phyloP scores from a whole-genome alignment of 2,113 vertebrate species.

The Gobius niger region DNA sequence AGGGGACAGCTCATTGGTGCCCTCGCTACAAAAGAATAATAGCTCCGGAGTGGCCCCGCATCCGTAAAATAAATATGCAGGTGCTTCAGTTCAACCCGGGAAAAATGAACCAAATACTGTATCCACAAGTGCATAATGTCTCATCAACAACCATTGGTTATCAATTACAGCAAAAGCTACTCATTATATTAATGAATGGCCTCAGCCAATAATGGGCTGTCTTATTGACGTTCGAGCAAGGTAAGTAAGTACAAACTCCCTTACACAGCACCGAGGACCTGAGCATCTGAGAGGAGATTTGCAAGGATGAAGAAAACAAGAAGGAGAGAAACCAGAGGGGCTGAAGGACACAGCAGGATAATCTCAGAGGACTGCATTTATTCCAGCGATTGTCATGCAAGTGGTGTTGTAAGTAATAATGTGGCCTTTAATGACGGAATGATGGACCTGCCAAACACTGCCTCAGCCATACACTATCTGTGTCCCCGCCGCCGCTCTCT shows the following conservation, averaged over 20 bases:
- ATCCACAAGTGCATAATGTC: constrained; percentile 76
- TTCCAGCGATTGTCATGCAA: constrained; percentile 96
- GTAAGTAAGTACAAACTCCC: constrained; percentile 62
- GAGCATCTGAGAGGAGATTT: constrained; percentile 62
- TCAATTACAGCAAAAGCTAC: constrained; percentile 75
- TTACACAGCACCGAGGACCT: constrained; percentile 52
- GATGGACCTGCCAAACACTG: constrained; percentile 99
- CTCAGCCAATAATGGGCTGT: constrained; percentile 62
- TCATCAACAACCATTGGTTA: constrained; percentile 75
- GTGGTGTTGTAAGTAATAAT: constrained; percentile 98
- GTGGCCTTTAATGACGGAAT: constrained; percentile 99
- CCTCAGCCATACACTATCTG: constrained; percentile 87
- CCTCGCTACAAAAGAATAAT: constrained; percentile 64
- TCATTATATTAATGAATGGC: constrained; percentile 75
- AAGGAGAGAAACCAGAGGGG: constrained; percentile 48
- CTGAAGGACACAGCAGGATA: constrained; percentile 72
- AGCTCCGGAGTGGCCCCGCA: constrained; percentile 54
- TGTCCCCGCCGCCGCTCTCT: constrained; percentile 86
- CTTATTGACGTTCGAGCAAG: constrained; percentile 71
- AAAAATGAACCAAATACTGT: constrained; percentile 63
- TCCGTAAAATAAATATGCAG: constrained; percentile 70
- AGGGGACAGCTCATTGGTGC: constrained; percentile 75
- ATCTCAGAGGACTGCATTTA: constrained; percentile 77
- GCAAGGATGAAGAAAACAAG: constrained; percentile 60
- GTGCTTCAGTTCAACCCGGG: constrained; percentile 63